Evolutionary conservation across 2,888 invertebrate species (phyloP).

Genomic region (Gastracanthus pulcherrimus): DNA sequence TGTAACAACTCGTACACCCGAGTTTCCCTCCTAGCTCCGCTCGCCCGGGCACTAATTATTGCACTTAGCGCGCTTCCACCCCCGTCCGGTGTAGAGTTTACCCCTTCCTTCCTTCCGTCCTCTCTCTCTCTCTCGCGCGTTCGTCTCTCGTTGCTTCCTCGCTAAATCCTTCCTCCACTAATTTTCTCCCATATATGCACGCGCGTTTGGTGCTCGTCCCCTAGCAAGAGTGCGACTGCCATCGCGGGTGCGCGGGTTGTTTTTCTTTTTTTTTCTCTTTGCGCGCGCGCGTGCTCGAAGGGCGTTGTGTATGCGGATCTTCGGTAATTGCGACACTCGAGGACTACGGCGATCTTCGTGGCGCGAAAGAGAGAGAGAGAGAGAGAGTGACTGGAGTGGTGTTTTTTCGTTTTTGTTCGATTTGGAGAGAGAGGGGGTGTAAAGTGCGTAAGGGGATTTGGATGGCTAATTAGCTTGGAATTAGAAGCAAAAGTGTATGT

Average conservation of each 20-base stretch:
- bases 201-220: not conserved
- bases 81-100: slow-evolving; percentile 55
- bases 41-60: slow-evolving; percentile 70
- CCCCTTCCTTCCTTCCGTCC: slow-evolving; percentile 11
- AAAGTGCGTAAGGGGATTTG: too few species aligned
- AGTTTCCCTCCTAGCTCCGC: not conserved
- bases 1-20: too few species aligned
- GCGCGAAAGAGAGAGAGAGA: too few species aligned
- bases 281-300: slow-evolving; percentile 54
- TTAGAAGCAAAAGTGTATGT: too few species aligned
- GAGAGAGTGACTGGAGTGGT: not conserved
- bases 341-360: slow-evolving; percentile 65
- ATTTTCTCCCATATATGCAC: not conserved
- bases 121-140: too few species aligned
- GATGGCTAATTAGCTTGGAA: too few species aligned
- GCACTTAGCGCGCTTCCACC: slow-evolving; percentile 67
- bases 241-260: not conserved
- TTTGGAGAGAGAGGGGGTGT: too few species aligned
- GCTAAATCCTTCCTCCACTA: slow-evolving; percentile 34
- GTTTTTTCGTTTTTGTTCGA: not conserved
- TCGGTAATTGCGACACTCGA: slow-evolving; percentile 74
- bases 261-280: slow-evolving; percentile 30
- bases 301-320: slow-evolving; percentile 60
- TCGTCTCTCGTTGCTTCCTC: slow-evolving; percentile 56
- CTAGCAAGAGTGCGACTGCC: too few species aligned